Base-by-base conservation (phyloP, 92 coral and sea anemone genomes). In the Metridium senile region DNA sequence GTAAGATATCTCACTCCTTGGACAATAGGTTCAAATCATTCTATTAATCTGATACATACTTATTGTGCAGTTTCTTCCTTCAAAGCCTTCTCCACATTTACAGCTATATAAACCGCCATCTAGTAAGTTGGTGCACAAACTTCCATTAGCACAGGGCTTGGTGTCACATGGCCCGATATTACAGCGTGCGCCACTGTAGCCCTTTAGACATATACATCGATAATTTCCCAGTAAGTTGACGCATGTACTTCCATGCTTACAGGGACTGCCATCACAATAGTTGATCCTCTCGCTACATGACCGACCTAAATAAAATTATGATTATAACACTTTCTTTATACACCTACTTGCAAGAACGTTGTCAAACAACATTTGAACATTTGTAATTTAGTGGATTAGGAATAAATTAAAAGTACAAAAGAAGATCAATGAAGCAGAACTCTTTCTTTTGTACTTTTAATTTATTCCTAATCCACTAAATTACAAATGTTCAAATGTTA, bases 101-200 rank as follows among this genome's bases (percentile, higher is more conserved):
- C 98, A 91, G 18, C 23, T 62, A 71, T 83, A 84, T 54, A 78
- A 26, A 11, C 77, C 23, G 0, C 66, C 77, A n/a, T 34, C 80
- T 20, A 30, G 22, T 13, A 13, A 25, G 45, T 56, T 45, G 6
- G 1, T 10, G 26, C 86, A 79, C 0, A 70, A 61, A 8, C 88
- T 89, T 57, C 77, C 77, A 53, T 78, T 79, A 22, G 21, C 68
- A 79, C 98, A 94, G 1, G 98, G 97, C 1, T 54, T 71, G 81
- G 66, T 73, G 33, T 82, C 72, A 71, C 98, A 94, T 2, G 98
- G 97, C 6, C 81, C 81, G n/a, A 88, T 89, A 47, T 91, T 80
- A 72, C 98, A 94, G 20, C 72, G 84, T 13, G 87, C 85, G 3
- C 98, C 98, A 58, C 76, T 91, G 84, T 76, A 94, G 10, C 97